phyloP scores from a whole-genome alignment of 1,140 invertebrate genomes.

The Thaumatotibia leucotreta region DNA sequence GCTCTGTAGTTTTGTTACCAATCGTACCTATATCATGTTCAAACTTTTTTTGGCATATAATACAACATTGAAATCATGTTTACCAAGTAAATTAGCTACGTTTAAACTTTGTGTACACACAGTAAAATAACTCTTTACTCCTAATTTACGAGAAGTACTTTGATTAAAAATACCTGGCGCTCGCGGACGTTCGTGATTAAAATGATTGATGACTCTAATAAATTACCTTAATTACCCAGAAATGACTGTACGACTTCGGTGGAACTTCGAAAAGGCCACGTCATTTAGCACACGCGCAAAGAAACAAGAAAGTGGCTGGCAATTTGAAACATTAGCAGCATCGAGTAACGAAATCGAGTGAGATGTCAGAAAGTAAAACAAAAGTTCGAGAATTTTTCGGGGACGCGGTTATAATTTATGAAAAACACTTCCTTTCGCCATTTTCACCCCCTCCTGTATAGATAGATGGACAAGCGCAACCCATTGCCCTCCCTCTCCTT shows the following conservation, averaged over 20 bases:
- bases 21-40: too few relatives aligned
- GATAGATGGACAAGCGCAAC: conserved; percentile 11
- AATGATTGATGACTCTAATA: neutral
- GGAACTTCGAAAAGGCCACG: neutral
- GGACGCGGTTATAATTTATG: conserved; percentile 20
- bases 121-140: neutral
- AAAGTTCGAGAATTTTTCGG: neutral
- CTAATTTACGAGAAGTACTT: neutral
- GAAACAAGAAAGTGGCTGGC: neutral
- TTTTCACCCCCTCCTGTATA: conserved; percentile 15
- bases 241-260: conserved; percentile 4
- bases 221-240: conserved; percentile 11
- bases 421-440: conserved; percentile 17
- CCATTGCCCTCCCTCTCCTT: conserved; percentile 26
- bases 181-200: neutral
- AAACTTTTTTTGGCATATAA: too few relatives aligned
- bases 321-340: neutral
- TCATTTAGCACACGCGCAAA: neutral
- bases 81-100: neutral
- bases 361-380: neutral
- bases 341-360: neutral
- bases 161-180: conserved; percentile 3
- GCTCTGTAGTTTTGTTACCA: too few relatives aligned
- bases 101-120: neutral
- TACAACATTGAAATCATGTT: too few relatives aligned